Evolutionary conservation across 2,797 vertebrate genomes (phyloP), one percentile per base, ranked within the genome.

Genomic region (Betta splendens): DNA sequence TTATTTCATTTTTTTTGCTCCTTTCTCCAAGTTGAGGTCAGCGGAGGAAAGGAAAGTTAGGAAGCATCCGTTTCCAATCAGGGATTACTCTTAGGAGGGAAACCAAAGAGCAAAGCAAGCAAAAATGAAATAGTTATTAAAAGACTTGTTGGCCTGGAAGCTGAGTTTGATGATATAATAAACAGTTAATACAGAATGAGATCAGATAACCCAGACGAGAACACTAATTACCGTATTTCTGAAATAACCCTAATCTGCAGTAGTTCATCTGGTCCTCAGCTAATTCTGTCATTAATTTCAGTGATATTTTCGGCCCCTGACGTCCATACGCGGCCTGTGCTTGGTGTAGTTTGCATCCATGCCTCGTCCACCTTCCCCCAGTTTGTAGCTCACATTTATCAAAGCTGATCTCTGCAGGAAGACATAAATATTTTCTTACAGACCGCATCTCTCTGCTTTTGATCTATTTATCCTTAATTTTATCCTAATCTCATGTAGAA

Each of bases 151-250:
- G 50, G 63, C 73, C 66, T 59, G 2, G 62, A 87, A 87, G 84
- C 81, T 87, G 87, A 78, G 85, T 89, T 87, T 82, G 78, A 87
- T 86, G 82, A 87, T 79, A 80, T 79, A 89, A 83, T 89, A 86
- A 89, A 86, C 83, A 79, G 81, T 81, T 85, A 81, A 81, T 78
- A 56, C 53, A 80, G 68, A 86, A 84, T 89, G 78, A 81, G 76
- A 86, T 79, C 80, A 72, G 81, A 86, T 79, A 74, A 79, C 80
- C 82, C 55, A 1, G 17, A 64, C 73, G 75, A 74, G 40, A 52
- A 66, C 44, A 66, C 72, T 88, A 85, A 89, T 91, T 78, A 87
- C 66, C 74, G 71, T 90, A 49, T 73, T 84, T 76, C 57, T 80
- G 40, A 81, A 83, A 67, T 69, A 70, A 75, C 51, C n/a, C 53